phyloP scores from a whole-genome alignment of 2,888 invertebrate genomes.

The Dorcus parallelipipedus region DNA sequence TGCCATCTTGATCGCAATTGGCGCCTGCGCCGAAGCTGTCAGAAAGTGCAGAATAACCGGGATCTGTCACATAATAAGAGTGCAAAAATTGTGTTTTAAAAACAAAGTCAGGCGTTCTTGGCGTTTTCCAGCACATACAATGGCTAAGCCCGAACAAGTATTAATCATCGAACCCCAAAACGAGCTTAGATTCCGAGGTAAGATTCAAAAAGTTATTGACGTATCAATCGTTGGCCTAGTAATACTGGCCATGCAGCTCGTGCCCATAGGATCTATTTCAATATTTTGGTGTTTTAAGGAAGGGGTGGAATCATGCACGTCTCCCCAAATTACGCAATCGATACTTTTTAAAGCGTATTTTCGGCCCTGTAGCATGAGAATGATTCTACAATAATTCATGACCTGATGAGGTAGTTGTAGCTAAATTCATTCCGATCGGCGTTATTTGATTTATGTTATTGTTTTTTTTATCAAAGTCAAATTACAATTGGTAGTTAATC shows the following conservation, averaged over 20 bases:
- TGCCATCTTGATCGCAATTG: constrained; percentile 27
- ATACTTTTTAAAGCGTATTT: too few relatives aligned
- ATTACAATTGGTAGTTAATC: too few relatives aligned
- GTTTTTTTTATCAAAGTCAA: too few relatives aligned
- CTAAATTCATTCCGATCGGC: too few relatives aligned
- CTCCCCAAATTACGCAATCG: too few relatives aligned
- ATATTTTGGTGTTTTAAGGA: too few relatives aligned
- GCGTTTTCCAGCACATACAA: constrained; percentile 45
- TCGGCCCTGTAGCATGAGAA: too few relatives aligned
- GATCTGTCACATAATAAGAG: constrained; percentile 40
- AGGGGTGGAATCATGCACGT: too few relatives aligned
- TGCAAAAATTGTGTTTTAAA: constrained; percentile 33
- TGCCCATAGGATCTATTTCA: too few relatives aligned
- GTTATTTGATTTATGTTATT: too few relatives aligned
- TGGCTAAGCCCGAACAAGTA: constrained; percentile 74
- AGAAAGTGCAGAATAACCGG: constrained; percentile 44
- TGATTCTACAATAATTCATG: too few relatives aligned
- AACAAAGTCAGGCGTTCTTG: constrained; percentile 36
- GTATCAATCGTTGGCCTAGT: constrained; percentile 15
- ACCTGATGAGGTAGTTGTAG: too few relatives aligned
- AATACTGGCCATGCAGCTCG: background rate
- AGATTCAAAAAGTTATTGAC: constrained; percentile 49
- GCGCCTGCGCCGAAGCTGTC: constrained; percentile 38
- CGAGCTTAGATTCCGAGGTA: constrained; percentile 89
- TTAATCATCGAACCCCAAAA: constrained; percentile 83